Conservation (phyloP, 2,888 invertebrate genomes). For the Gerris lacustris region DNA sequence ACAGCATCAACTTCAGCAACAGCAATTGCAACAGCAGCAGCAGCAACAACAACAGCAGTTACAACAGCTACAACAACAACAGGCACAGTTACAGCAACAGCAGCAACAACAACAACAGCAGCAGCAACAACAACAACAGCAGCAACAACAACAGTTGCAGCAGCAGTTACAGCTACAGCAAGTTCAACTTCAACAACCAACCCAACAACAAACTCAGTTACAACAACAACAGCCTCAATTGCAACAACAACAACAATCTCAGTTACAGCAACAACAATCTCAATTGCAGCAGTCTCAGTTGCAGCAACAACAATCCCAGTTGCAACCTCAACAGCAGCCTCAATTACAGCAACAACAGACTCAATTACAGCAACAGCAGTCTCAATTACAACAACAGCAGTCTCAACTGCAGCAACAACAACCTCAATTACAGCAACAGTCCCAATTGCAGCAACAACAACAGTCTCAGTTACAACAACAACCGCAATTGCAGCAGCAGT, state of each 20-base stretch:
- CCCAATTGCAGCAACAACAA: conserved; percentile 35
- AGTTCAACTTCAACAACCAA: conserved; percentile 34
- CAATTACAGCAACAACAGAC: neutral
- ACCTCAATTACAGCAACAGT: conserved; percentile 28
- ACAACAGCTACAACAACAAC: conserved; percentile 34
- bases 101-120: conserved; percentile 43
- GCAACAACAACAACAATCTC: conserved; percentile 29
- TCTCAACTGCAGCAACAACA: conserved; percentile 29
- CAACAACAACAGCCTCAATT: conserved; percentile 44
- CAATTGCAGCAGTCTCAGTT: conserved; percentile 36
- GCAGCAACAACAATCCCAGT: conserved; percentile 50
- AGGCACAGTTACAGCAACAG: conserved; percentile 35
- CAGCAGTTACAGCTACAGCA: conserved; percentile 36
- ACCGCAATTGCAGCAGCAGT: conserved; percentile 30
- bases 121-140: conserved; percentile 30
- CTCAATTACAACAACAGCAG: conserved; percentile 44
- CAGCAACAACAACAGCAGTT: conserved; percentile 32
- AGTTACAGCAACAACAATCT: conserved; percentile 31
- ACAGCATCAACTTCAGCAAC: conserved; percentile 34
- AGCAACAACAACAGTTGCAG: conserved; percentile 36
- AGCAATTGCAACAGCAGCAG: conserved; percentile 36
- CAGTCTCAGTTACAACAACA: conserved; percentile 40
- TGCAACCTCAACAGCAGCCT: conserved; percentile 42
- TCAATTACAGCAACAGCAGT: conserved; percentile 38
- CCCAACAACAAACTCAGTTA: conserved; percentile 32